Conservation (phyloP, 2,888 invertebrate genomes). For the Parnassius glacialis region DNA sequence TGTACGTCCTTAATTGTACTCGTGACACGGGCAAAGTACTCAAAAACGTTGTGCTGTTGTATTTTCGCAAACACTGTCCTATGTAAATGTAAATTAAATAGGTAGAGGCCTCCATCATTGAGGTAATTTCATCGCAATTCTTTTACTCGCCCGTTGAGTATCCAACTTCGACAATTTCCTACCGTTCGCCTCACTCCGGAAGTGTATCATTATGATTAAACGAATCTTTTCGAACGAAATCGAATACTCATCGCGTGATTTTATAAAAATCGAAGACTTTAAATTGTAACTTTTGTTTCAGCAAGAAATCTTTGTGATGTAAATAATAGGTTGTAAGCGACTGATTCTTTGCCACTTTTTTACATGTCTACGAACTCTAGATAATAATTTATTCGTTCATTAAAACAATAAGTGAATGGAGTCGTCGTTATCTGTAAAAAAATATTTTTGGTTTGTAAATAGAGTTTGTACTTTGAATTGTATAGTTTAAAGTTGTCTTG, state of each 20-base stretch:
- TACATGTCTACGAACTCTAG: constrained; percentile 70
- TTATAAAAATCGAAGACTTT: constrained; percentile 35
- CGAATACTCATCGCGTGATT: constrained; percentile 31
- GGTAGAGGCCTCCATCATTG: constrained; percentile 24
- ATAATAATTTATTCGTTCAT: constrained; percentile 44
- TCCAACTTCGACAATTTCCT: constrained; percentile 25
- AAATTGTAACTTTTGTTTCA: constrained; percentile 28
- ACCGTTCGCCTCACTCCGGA: constrained; percentile 3
- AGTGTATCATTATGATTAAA: constrained; percentile 19
- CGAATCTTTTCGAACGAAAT: constrained; percentile 22
- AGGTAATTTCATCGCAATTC: constrained; percentile 24
- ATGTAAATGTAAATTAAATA: constrained; percentile 46
- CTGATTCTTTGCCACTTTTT: constrained; percentile 79
- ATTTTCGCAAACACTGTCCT: constrained; percentile 37
- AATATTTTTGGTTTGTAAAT: constrained; percentile 58
- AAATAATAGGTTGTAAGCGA: constrained; percentile 73
- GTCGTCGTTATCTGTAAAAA: constrained; percentile 55
- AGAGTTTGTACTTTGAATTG: constrained; percentile 62
- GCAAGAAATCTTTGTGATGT: constrained; percentile 51
- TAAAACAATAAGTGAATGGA: constrained; percentile 46
- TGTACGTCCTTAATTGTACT: background rate
- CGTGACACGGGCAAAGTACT: background rate
- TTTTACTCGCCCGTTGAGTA: constrained; percentile 27
- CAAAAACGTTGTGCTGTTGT: background rate
- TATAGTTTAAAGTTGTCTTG: constrained; percentile 42